Evolutionary conservation across 2,797 vertebrate genomes (phyloP).

Genomic region (Lepus townsendii): DNA sequence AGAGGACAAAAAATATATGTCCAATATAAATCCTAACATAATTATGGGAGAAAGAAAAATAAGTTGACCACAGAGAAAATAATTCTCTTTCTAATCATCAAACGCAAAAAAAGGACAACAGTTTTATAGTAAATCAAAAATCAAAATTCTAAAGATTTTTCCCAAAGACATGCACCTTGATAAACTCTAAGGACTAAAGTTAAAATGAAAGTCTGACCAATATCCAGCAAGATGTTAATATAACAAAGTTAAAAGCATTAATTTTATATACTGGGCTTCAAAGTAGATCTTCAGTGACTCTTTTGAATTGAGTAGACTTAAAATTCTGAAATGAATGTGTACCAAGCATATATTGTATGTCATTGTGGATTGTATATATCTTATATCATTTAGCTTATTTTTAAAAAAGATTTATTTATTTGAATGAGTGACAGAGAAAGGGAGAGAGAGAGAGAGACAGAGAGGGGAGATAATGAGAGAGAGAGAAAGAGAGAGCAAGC

Average conservation of each 20-base stretch:
- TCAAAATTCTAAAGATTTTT: neutral
- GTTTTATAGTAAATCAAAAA: conserved; percentile 1
- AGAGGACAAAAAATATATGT: neutral
- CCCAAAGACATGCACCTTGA: neutral
- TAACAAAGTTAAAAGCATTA: neutral
- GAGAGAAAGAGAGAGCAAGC: too few species aligned
- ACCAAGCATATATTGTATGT: neutral
- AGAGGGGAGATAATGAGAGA: too few species aligned
- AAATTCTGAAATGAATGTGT: neutral
- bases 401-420: too few species aligned
- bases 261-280: neutral
- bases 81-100: conserved; percentile 2
- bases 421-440: too few species aligned
- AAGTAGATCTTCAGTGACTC: neutral
- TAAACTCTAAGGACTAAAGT: neutral
- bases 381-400: neutral
- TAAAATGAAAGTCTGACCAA: neutral
- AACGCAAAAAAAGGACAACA: neutral
- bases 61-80: neutral
- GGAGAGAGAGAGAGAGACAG: too few species aligned
- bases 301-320: neutral
- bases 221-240: neutral
- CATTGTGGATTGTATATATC: neutral
- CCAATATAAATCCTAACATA: neutral
- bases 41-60: neutral